Evolutionary conservation across 2,113 vertebrate species (phyloP).

Genomic region (Zapornia atra): DNA sequence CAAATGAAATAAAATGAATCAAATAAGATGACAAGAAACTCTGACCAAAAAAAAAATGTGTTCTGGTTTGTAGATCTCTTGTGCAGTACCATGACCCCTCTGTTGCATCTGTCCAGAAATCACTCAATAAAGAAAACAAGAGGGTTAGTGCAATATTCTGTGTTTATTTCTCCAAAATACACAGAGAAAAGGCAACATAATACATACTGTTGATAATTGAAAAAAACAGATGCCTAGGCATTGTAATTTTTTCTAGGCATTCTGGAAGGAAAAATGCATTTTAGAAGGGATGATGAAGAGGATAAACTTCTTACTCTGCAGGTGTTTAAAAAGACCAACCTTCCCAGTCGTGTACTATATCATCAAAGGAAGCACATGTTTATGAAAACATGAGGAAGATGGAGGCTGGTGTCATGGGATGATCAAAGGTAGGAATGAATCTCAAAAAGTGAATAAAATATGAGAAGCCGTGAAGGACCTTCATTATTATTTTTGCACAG

Average conservation of each 20-base stretch:
- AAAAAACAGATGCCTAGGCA: neutral
- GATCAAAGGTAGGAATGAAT: neutral
- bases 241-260: neutral
- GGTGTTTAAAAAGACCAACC: neutral
- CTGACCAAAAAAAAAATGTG: neutral
- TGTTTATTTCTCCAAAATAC: neutral
- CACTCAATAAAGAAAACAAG: neutral
- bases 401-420: neutral
- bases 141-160: neutral
- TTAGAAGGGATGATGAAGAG: neutral
- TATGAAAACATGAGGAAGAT: neutral
- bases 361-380: neutral
- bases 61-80: neutral
- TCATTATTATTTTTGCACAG: neutral
- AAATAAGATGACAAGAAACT: neutral
- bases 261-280: neutral
- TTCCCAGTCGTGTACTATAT: neutral
- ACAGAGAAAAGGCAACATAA: neutral
- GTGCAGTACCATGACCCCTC: neutral
- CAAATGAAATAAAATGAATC: neutral
- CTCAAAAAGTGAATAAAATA: neutral
- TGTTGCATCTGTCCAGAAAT: neutral
- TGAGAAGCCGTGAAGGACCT: neutral
- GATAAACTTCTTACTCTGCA: neutral
- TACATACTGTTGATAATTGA: neutral